Conservation (phyloP, 2,888 invertebrate genomes). For the Monoplex corrugatus region DNA sequence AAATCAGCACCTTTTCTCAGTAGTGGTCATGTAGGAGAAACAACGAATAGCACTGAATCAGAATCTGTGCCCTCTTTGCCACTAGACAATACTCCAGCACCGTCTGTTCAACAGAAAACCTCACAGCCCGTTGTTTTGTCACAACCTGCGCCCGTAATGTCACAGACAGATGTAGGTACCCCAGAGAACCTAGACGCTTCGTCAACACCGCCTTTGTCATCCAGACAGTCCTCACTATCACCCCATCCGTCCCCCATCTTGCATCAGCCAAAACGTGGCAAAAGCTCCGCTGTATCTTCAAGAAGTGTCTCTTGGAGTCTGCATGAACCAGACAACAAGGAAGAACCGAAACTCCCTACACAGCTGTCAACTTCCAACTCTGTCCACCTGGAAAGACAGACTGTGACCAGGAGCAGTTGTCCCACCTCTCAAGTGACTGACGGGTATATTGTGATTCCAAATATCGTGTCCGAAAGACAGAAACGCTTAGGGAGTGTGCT, state of each 20-base stretch:
- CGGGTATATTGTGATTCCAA: neutral
- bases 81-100: neutral
- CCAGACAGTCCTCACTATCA: neutral
- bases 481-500: slow-evolving; percentile 35
- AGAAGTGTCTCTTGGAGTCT: slow-evolving; percentile 43
- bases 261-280: slow-evolving; percentile 17
- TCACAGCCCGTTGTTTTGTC: neutral
- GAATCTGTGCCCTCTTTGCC: neutral
- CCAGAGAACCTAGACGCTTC: neutral
- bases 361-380: neutral
- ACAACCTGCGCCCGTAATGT: neutral
- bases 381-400: too few relatives aligned
- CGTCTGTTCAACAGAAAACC: too few relatives aligned
- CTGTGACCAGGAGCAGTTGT: too few relatives aligned
- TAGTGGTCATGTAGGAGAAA: neutral
- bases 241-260: slow-evolving; percentile 27
- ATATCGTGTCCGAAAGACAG: slow-evolving; percentile 12
- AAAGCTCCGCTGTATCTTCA: neutral
- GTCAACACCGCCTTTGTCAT: neutral
- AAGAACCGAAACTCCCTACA: neutral
- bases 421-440: too few relatives aligned
- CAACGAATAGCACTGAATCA: neutral
- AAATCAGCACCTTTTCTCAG: neutral
- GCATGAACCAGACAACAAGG: neutral
- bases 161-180: neutral